Conservation (phyloP, 2,797 vertebrate genomes). For the Aselliscus stoliczkanus region DNA sequence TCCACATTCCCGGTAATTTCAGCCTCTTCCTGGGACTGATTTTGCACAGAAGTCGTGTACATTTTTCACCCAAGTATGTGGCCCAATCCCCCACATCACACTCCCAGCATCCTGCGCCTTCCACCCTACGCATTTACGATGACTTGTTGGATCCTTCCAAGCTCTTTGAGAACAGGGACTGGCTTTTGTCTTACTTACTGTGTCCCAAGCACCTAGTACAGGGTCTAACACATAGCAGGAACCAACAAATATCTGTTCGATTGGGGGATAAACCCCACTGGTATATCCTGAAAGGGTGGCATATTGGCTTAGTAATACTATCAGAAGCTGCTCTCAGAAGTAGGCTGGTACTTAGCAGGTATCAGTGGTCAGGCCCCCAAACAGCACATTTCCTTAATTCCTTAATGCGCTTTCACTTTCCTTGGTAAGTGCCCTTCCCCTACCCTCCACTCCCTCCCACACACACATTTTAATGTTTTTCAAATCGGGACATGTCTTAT, state of each 20-base stretch:
- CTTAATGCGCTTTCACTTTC: neutral
- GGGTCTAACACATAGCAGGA: neutral
- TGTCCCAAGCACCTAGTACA: neutral
- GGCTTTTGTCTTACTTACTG: neutral
- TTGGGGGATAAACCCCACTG: neutral
- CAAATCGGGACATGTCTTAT: neutral
- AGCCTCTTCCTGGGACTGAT: neutral
- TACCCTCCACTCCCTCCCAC: neutral
- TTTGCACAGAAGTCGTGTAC: neutral
- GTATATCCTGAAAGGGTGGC: neutral
- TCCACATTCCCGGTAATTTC: neutral
- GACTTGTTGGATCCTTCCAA: neutral
- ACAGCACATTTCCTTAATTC: neutral
- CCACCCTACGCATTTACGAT: neutral
- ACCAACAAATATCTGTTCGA: neutral
- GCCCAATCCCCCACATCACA: neutral
- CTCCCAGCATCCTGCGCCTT: neutral
- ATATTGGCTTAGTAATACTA: neutral
- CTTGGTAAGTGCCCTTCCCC: neutral
- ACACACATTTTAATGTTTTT: neutral
- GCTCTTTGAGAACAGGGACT: neutral
- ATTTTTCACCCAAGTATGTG: neutral
- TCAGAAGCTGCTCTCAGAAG: neutral
- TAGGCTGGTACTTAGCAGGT: neutral
- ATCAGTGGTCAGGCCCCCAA: neutral